A percentile compares a stretch with the other conserved stretches of the same genome.
phyloP scores from a whole-genome alignment of 2,888 invertebrate species.

The Helleia helle region DNA sequence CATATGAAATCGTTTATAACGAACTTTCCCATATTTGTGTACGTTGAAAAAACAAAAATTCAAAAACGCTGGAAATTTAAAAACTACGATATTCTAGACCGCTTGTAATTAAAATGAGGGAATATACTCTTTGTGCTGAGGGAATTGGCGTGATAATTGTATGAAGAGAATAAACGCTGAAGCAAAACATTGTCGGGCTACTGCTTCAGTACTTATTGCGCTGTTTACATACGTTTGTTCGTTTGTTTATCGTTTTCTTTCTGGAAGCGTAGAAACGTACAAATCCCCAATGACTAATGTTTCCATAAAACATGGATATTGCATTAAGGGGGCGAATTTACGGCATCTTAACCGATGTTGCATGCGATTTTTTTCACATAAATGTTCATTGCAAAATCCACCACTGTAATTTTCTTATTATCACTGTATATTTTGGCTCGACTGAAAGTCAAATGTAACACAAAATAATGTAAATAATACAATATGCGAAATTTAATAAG shows the following conservation, averaged over 20 bases:
- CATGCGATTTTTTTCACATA: too few species aligned
- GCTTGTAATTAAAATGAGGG: background rate
- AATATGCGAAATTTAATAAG: too few species aligned
- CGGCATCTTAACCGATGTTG: background rate
- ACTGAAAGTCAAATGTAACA: too few species aligned
- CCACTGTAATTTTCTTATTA: too few species aligned
- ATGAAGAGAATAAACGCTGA: background rate
- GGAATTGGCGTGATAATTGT: background rate
- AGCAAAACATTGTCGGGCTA: background rate
- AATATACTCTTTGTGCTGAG: background rate
- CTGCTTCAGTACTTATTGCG: background rate
- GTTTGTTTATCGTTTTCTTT: background rate
- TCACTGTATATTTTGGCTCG: too few species aligned
- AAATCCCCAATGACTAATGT: background rate
- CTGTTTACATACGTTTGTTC: background rate
- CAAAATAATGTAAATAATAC: too few species aligned
- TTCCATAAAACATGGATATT: background rate
- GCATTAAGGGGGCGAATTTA: background rate
- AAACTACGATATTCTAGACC: background rate
- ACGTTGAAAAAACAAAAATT: background rate
- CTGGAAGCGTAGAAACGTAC: background rate
- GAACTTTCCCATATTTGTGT: background rate
- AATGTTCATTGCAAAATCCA: too few species aligned
- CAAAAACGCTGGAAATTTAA: constrained; percentile 2
- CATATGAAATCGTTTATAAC: too few species aligned